Percentiles rank a stretch among this genome's conserved stretches.
Conservation (phyloP, 1,140 invertebrate genomes). For the Heliconius melpomene region DNA sequence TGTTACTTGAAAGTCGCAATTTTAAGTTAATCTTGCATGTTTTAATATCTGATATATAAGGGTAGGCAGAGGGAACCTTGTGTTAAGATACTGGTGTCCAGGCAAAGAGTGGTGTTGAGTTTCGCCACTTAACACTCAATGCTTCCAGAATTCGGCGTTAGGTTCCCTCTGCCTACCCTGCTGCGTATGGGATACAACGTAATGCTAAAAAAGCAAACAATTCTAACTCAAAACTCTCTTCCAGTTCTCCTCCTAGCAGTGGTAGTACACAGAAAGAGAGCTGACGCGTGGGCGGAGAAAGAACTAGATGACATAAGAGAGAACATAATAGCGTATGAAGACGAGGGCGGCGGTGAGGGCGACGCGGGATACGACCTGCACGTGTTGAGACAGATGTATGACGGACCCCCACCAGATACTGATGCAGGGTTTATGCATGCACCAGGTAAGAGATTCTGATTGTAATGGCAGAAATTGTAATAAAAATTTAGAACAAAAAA, state of each 20-base stretch:
- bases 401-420: constrained; percentile 82
- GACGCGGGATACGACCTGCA: constrained; percentile 97
- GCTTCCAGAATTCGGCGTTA: too few species aligned
- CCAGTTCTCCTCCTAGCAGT: constrained; percentile 92
- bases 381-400: constrained; percentile 88
- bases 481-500: too few species aligned
- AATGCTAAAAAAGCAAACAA: too few species aligned
- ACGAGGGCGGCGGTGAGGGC: constrained; percentile 97
- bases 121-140: too few species aligned
- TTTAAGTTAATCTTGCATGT: too few species aligned
- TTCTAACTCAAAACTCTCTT: constrained; percentile 34
- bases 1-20: too few species aligned
- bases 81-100: too few species aligned
- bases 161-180: not conserved
- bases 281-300: constrained; percentile 92
- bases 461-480: not conserved
- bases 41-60: too few species aligned
- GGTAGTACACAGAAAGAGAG: constrained; percentile 91
- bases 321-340: constrained; percentile 98
- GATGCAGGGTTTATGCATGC: constrained; percentile 67
- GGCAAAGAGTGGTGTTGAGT: too few species aligned
- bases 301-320: constrained; percentile 97
- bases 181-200: too few species aligned
- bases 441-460: constrained; percentile 52
- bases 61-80: too few species aligned